Conservation (phyloP, 2,113 vertebrate species). For the Anolis sagrei region DNA sequence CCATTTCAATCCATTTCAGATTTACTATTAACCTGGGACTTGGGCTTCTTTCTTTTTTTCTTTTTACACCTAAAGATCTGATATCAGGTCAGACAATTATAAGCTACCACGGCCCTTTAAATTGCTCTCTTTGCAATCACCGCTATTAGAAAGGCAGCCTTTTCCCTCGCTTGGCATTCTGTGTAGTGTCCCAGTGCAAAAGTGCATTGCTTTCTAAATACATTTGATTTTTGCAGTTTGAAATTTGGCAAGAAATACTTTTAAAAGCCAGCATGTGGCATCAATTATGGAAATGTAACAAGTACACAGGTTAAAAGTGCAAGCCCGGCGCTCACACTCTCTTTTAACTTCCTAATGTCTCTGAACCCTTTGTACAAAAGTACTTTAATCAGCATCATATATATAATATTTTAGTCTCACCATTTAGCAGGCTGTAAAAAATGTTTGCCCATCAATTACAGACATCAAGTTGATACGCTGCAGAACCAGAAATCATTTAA, state of each 20-base stretch:
- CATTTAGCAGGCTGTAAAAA: slow-evolving; percentile 86
- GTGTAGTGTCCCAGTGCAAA: slow-evolving; percentile 53
- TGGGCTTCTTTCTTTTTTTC: background rate
- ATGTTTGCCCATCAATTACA: slow-evolving; percentile 88
- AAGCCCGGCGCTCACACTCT: slow-evolving; percentile 82
- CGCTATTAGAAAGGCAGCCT: slow-evolving; percentile 57
- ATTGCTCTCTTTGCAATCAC: slow-evolving; percentile 52
- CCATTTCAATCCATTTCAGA: slow-evolving; percentile 72
- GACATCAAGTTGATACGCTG: slow-evolving; percentile 86
- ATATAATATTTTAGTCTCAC: slow-evolving; percentile 85
- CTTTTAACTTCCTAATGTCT: slow-evolving; percentile 91
- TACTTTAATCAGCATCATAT: slow-evolving; percentile 91
- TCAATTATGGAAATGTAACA: slow-evolving; percentile 73
- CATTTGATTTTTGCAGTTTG: slow-evolving; percentile 60
- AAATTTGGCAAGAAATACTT: slow-evolving; percentile 57
- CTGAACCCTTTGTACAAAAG: slow-evolving; percentile 88
- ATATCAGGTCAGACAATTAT: slow-evolving; percentile 51
- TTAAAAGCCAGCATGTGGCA: slow-evolving; percentile 75
- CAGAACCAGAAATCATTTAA: slow-evolving; percentile 80
- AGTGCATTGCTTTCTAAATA: slow-evolving; percentile 44
- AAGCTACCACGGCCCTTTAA: slow-evolving; percentile 48
- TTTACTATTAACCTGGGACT: slow-evolving; percentile 52
- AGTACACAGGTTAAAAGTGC: slow-evolving; percentile 73
- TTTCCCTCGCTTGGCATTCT: slow-evolving; percentile 58
- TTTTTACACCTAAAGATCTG: slow-evolving; percentile 58